Conservation (phyloP, 1,140 invertebrate species). For the Oryctes rhinoceros region DNA sequence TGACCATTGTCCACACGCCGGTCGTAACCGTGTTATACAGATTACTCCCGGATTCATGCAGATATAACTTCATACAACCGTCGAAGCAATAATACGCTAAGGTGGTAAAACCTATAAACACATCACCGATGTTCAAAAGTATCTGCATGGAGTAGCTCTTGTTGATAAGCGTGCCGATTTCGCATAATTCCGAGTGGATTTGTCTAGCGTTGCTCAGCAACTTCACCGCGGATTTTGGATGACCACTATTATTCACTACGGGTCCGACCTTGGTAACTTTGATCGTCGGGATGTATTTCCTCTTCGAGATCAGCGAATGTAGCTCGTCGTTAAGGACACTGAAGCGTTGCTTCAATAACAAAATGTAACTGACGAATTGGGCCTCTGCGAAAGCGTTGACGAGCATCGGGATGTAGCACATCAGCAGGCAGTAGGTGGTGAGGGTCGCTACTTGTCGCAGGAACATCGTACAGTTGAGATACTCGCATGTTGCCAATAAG, state of each 20-base stretch:
- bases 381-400: constrained; percentile 34
- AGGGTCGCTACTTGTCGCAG: constrained; percentile 22
- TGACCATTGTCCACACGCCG: constrained; percentile 34
- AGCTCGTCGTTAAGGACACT: constrained; percentile 31
- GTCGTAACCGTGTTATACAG: constrained; percentile 37
- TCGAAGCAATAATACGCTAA: constrained; percentile 43
- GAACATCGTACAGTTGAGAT: constrained; percentile 2
- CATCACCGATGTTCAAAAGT: constrained; percentile 32
- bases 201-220: neutral
- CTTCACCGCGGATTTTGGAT: neutral
- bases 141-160: constrained; percentile 38
- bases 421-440: constrained; percentile 24
- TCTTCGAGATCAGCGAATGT: neutral
- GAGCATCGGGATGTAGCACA: constrained; percentile 42
- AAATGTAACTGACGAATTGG: constrained; percentile 37
- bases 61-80: constrained; percentile 36
- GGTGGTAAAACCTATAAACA: constrained; percentile 42
- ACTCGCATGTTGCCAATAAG: neutral
- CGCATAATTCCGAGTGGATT: constrained; percentile 22
- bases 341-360: constrained; percentile 34
- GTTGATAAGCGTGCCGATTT: constrained; percentile 28
- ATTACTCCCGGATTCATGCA: neutral
- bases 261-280: neutral
- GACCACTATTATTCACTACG: neutral
- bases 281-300: neutral